Evolutionary conservation across 2,113 vertebrate species (phyloP).

Genomic region (Dasyprocta punctata): DNA sequence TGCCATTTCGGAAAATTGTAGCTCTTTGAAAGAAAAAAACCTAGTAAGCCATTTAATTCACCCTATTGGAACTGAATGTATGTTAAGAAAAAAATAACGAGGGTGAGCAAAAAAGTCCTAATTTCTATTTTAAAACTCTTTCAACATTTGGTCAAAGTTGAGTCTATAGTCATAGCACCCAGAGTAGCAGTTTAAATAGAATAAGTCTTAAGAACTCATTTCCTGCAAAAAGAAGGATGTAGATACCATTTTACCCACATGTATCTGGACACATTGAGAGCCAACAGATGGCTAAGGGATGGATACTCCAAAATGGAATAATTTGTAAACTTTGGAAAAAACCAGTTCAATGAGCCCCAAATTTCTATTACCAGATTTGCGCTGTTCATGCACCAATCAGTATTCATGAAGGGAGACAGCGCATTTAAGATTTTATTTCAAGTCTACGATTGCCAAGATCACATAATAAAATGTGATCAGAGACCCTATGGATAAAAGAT

Average conservation of each 20-base stretch:
- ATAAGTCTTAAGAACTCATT: background rate
- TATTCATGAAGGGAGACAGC: background rate
- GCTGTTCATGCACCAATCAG: accelerated
- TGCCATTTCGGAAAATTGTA: conserved; percentile 44
- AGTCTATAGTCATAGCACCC: background rate
- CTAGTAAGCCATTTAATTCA: conserved; percentile 47
- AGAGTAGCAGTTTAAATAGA: background rate
- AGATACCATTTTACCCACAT: background rate
- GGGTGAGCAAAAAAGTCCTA: background rate
- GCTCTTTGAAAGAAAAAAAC: conserved; percentile 55
- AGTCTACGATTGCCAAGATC: background rate
- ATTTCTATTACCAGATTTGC: background rate
- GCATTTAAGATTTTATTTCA: background rate
- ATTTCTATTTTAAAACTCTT: conserved; percentile 36
- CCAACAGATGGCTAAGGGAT: background rate
- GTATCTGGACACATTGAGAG: background rate
- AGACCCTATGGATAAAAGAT: background rate
- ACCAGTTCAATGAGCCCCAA: background rate
- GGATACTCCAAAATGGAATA: background rate
- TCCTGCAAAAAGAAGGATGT: background rate
- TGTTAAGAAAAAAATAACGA: conserved; percentile 34
- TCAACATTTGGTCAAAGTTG: background rate
- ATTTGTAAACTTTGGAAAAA: background rate
- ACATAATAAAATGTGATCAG: background rate
- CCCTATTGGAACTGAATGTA: conserved; percentile 42